Evolutionary conservation across 2,888 invertebrate genomes (phyloP), one percentile per base, ranked within the genome.

Genomic region (Melieria omissa): DNA sequence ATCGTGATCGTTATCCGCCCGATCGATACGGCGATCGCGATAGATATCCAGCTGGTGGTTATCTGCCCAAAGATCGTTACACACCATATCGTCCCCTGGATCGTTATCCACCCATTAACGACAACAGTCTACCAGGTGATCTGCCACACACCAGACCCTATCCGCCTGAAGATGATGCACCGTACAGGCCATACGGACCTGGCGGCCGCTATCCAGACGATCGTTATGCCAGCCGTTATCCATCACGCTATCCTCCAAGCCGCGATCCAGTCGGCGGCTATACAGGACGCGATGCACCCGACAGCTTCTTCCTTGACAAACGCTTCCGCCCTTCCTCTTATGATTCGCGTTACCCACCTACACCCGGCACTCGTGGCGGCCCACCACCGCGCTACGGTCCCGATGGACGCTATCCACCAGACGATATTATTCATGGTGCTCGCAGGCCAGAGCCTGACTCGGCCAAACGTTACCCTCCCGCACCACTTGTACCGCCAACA

Each of bases 401-500:
- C 4, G 82, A 82, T 29, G 81, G 81, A 1, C 78, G 85, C 16
- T 86, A 84, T 74, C 79, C 80, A 5, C 76, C 78, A n/a, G 84
- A 86, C 74, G 83, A 86, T 46, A 83, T 85, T 61, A 79, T 84
- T 42, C 80, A 86, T 44, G 81, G 79, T 14, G 86, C 86, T 0
- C 76, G 84, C 29, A 77, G 85, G 0, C 86, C 86, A 0, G 85
- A 85, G 58, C 88, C 89, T 1, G 90, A 88, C 64, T 86, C 88
- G 0, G 89, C 89, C 10, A 88, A 89, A 79, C 88, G 88, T 3
- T 85, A 88, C 73, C 88, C 89, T 7, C 89, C 89, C 47, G 81
- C 83, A 12, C 88, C 88, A 5, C 57, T 88, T 16, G 80, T 79
- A 61, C 83, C 84, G 29, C 88, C 89, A 45, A 86, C 87, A 29